Base-by-base conservation (phyloP, 1,140 invertebrate species). In the Eupeodes corollae region DNA sequence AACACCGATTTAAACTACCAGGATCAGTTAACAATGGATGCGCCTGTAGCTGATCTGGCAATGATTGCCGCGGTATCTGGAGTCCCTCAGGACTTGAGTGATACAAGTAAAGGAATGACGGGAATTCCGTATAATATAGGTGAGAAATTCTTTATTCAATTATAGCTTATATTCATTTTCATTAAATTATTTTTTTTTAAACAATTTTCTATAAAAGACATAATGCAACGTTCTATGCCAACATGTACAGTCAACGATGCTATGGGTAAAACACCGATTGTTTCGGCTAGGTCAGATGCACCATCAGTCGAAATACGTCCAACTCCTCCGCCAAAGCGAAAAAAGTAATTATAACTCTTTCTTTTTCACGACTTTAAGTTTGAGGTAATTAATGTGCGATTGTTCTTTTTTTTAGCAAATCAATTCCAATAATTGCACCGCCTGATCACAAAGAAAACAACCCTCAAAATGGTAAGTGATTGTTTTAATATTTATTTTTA, bases 301-400 rank as follows among this genome's bases (percentile, higher is more conserved):
- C 63, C 63, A 41, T 66, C 63, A 9, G 63, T 66, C 15, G 63
- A 66, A 60, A 66, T 66, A 48, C 54, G 58, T 39, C 54, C 63
- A 19, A 58, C 52, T 31, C 50, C 58, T 19, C 63, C 56, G 49
- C 21, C 34, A 13, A 58, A 51, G 47, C 58, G 48, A 42, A 66
- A 66, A 58, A 66, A 63, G 63, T 66, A 59, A 44, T 56, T 44
- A 44, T 43, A 12, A 35, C 16, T 41, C 16, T 13, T 32, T 30
- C 32, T 32, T 26, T 12, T 35, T 35, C 14, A 49, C 15, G 12
- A 43, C 31, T 11, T 18, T 8, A 9, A 6, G 13, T n/a, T 30
- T 42, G 21, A 42, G 5, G 6, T 42, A 9, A 18, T 42, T 14
- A 14, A 39, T n/a, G n/a, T 14, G 18, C n/a, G 18, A 8, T 39